Conservation (phyloP, 2,888 invertebrate species). For the Eristalis pertinax region DNA sequence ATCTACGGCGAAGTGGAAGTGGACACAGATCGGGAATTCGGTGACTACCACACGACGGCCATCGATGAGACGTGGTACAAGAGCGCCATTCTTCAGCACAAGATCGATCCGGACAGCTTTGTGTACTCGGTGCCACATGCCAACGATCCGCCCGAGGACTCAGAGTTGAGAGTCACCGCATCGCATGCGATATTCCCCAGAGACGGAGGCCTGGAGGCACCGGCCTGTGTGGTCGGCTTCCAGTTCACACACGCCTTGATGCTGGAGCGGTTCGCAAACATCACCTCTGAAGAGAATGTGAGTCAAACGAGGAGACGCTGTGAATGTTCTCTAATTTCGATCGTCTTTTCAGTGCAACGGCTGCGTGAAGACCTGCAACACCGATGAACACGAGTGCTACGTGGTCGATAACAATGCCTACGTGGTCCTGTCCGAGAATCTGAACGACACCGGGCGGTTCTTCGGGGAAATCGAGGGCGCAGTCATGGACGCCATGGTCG, state of each 20-base stretch:
- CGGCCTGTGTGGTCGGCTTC: slow-evolving; percentile 94
- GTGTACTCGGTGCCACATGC: slow-evolving; percentile 89
- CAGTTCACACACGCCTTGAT: slow-evolving; percentile 90
- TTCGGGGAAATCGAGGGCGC: slow-evolving; percentile 92
- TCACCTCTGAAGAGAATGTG: slow-evolving; percentile 84
- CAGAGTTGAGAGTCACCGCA: slow-evolving; percentile 88
- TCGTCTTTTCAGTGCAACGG: slow-evolving; percentile 80
- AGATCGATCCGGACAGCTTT: slow-evolving; percentile 88
- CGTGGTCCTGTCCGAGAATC: slow-evolving; percentile 86
- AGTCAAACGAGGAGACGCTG: slow-evolving; percentile 58
- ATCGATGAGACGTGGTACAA: slow-evolving; percentile 96
- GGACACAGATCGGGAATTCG: slow-evolving; percentile 85
- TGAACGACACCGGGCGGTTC: slow-evolving; percentile 89
- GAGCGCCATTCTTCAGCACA: slow-evolving; percentile 92
- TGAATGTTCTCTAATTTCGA: background rate
- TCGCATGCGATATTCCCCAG: slow-evolving; percentile 92
- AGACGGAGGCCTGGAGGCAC: slow-evolving; percentile 89
- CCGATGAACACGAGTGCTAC: slow-evolving; percentile 89
- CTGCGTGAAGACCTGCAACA: slow-evolving; percentile 84
- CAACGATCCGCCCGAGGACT: slow-evolving; percentile 80
- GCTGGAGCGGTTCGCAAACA: slow-evolving; percentile 86
- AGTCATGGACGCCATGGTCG: slow-evolving; percentile 89
- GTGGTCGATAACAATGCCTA: slow-evolving; percentile 96
- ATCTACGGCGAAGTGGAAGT: slow-evolving; percentile 84
- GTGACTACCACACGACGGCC: slow-evolving; percentile 88